Conservation (phyloP, 2,113 vertebrate species). For the Pavo muticus region DNA sequence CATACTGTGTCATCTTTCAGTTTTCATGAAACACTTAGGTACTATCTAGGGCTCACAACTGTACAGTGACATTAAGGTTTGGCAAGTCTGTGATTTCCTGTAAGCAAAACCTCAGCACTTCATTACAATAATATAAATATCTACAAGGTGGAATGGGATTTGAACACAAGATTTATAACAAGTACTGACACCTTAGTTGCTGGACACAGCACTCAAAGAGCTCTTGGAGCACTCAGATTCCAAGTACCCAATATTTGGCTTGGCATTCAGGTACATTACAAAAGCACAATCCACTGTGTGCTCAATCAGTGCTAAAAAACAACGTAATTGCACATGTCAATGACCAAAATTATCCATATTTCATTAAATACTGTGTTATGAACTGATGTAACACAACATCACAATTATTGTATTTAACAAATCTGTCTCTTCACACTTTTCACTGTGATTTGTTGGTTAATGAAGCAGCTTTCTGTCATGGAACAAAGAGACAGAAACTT, state of each 20-base stretch:
- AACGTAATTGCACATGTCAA: background rate
- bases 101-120: background rate
- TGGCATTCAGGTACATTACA: background rate
- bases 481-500: background rate
- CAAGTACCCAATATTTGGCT: background rate
- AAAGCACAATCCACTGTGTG: background rate
- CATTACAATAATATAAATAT: background rate
- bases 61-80: background rate
- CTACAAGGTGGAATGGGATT: background rate
- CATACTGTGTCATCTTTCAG: background rate
- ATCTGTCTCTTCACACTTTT: background rate
- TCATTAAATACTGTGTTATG: background rate
- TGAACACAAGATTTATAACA: background rate
- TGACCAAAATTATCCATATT: background rate
- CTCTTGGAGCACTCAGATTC: background rate
- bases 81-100: background rate
- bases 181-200: background rate
- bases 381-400: background rate
- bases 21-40: constrained; percentile 2
- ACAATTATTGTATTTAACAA: background rate
- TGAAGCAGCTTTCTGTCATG: background rate
- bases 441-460: background rate
- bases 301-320: background rate
- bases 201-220: rapidly evolving
- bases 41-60: background rate